Base-by-base conservation (phyloP, 2,888 invertebrate species). In the Sthenelais limicola region DNA sequence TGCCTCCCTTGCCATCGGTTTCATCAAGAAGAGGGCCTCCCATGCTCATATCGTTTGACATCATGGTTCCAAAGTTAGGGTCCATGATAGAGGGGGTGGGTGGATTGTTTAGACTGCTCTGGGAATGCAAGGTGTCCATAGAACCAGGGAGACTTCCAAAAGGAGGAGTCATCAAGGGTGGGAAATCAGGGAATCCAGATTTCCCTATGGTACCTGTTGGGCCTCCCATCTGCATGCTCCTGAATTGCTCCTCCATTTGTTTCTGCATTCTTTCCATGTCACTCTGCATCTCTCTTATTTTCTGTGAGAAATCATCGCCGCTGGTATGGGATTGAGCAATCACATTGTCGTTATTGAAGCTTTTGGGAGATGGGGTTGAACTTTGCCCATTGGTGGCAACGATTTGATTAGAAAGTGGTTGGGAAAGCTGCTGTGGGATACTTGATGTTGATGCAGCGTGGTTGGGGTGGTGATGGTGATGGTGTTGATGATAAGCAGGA, bases 231-330 rank as follows among this genome's bases (percentile, higher is more conserved):
- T 51, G 48, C 33, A 68, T 18, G 32, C 32, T 51, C 49, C 68
- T 32, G 52, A 68, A 68, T 35, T 49, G 30, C 3, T 68, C 52
- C 24, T 68, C 68, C 68, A 68, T 68, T 30, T 68, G 68, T 51
- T 51, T 47, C 49, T 68, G 68, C 68, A 68, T 68, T 24, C 68
- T 51, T 12, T 68, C 32, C 68, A 68, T 68, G 15, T 68, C 48
- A 32, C 32, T 33, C 26, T 68, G 48, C 68, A 68, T 68, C 33
- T 35, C 35, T 24, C 32, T 15, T 52, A 68, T 68, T 21, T 48
- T 33, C 33, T 49, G 49, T 15, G 49, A 51, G 3, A 68, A 52
- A 28, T 68, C 56, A 7, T 21, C 47, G 30, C 30, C 18, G 66
- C n/a, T 4, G 35, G 12, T 4, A 9, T 30, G 52, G 52, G 24